Evolutionary conservation across 2,113 vertebrate genomes (phyloP), one percentile per base, ranked within the genome.

Genomic region (Leptobrachium ailaonicum): DNA sequence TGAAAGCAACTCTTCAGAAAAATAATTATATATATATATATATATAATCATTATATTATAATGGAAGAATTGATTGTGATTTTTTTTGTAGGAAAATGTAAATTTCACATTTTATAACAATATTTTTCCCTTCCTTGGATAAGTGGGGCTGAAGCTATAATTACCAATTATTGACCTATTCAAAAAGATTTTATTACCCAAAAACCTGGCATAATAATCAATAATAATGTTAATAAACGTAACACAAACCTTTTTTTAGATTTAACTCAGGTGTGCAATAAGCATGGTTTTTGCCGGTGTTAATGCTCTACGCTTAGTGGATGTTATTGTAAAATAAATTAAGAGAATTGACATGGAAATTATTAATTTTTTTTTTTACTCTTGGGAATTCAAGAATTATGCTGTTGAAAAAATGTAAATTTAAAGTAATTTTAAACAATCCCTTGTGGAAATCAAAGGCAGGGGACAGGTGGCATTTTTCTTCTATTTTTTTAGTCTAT

Each of bases 191-290:
- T 44, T 66, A 66, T 43, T 71, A 6, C 12, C 45, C 66, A 50
- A 53, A 73, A 74, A 75, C 71, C 63, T 75, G 79, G 79, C 64
- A 74, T 14, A 50, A 68, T 74, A 73, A 58, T 80, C 66, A 68
- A 32, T 74, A 74, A 69, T 66, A 80, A 80, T 73, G 53, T 67
- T 69, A 74, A 74, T 74, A 75, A 80, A 79, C 64, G 71, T 58
- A 58, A 80, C 64, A 62, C 72, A 80, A 44, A 53, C 43, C 20
- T 41, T 50, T 71, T 71, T 73, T 68, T 47, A 13, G 66, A 45
- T 79, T 80, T 54, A n/a, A 62, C 42, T 67, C 41, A 20, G 14
- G 13, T 71, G 47, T 50, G 32, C 47, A 71, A 80, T 58, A 47
- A 43, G 6, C 44, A 44, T n/a, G 75, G 47, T 40, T 71, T 71